phyloP scores from a whole-genome alignment of 2,888 invertebrate species.

The Cantharis rufa region DNA sequence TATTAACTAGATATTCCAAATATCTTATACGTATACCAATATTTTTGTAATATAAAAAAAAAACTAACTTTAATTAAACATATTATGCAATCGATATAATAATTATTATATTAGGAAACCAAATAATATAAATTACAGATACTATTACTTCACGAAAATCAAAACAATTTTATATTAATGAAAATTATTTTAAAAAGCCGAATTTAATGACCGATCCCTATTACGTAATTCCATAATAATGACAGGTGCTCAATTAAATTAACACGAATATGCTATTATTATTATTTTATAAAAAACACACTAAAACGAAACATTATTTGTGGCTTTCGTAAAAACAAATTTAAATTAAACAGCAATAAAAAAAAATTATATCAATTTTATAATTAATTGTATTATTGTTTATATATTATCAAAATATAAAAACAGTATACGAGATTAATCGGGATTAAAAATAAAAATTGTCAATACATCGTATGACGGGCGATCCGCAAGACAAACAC shows the following conservation, averaged over 20 bases:
- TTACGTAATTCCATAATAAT: neutral
- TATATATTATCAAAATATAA: neutral
- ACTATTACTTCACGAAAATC: neutral
- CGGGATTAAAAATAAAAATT: neutral
- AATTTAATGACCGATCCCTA: neutral
- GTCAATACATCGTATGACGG: neutral
- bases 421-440: neutral
- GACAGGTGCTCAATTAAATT: neutral
- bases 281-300: neutral
- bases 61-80: neutral
- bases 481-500: neutral
- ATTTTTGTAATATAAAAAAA: neutral
- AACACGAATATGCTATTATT: neutral
- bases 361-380: neutral
- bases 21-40: neutral
- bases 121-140: neutral
- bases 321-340: neutral
- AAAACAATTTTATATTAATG: constrained; percentile 7
- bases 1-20: constrained; percentile 22
- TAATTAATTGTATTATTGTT: neutral
- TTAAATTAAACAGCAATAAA: neutral
- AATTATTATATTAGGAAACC: neutral
- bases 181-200: neutral
- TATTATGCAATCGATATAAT: neutral
- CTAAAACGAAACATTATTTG: neutral